phyloP scores from a whole-genome alignment of 2,113 vertebrate genomes.

The Rhabdornis inornatus region DNA sequence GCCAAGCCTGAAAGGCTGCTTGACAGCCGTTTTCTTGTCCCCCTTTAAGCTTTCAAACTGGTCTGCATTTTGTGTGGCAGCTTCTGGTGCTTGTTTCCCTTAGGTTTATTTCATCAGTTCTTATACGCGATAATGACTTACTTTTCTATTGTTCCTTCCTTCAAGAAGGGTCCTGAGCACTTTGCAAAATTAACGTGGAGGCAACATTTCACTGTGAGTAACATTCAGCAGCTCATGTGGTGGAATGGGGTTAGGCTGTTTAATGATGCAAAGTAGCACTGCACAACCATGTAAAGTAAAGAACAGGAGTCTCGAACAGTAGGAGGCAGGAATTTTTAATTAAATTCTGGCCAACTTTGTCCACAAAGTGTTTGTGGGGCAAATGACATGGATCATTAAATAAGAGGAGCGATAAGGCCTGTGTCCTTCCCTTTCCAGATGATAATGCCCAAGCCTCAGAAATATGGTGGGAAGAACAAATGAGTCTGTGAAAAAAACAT shows the following conservation, averaged over 20 bases:
- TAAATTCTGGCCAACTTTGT: not conserved
- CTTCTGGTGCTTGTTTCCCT: conserved; percentile 32
- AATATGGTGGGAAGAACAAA: not conserved
- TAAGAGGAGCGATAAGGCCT: not conserved
- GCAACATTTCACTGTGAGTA: not conserved
- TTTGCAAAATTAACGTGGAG: conserved; percentile 23
- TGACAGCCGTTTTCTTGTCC: conserved; percentile 39
- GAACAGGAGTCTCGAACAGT: not conserved
- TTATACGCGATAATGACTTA: not conserved
- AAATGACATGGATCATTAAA: not conserved
- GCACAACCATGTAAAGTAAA: not conserved
- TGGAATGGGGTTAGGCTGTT: not conserved
- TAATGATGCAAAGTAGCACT: not conserved
- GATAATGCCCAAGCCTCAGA: not conserved
- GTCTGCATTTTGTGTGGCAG: conserved; percentile 10
- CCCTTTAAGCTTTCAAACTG: not conserved
- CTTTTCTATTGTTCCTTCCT: conserved; percentile 16
- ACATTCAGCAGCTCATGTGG: not conserved
- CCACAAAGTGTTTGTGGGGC: not conserved
- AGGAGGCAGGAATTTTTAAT: not conserved
- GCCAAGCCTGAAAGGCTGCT: conserved; percentile 21
- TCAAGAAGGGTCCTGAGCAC: conserved; percentile 5
- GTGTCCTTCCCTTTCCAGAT: not conserved
- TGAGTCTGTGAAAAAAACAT: not conserved
- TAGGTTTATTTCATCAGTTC: not conserved